Evolutionary conservation across 1,140 invertebrate species (phyloP).

Genomic region (Lamellibrachia luymesi): DNA sequence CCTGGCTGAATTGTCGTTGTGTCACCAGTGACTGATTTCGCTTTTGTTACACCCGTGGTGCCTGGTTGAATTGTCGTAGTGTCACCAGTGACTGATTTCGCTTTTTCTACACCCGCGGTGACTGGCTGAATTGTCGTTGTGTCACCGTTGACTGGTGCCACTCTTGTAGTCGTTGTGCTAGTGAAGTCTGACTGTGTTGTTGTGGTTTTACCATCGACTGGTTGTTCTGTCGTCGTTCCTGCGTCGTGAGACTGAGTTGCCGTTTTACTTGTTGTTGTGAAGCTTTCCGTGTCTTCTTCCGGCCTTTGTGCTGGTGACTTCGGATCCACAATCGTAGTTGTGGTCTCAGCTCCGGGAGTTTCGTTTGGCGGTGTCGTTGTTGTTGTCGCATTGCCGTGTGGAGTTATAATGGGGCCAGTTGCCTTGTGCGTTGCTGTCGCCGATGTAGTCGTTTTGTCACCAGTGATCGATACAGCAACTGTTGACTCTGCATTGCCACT

Average conservation of each 20-base stretch:
- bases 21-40: too few relatives aligned
- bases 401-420: too few relatives aligned
- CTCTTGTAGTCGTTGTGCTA: neutral
- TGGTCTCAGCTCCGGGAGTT: too few relatives aligned
- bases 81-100: neutral
- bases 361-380: neutral
- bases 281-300: neutral
- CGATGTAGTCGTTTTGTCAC: neutral
- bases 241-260: neutral
- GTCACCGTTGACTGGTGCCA: neutral
- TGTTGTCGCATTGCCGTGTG: neutral
- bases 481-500: too few relatives aligned
- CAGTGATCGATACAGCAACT: neutral
- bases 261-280: neutral
- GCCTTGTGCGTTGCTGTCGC: too few relatives aligned
- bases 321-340: neutral
- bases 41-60: too few relatives aligned
- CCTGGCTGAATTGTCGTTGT: too few relatives aligned
- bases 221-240: neutral
- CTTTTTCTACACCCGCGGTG: neutral
- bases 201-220: neutral
- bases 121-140: neutral
- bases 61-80: too few relatives aligned
- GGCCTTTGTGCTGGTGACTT: neutral
- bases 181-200: neutral